Evolutionary conservation across 2,888 invertebrate genomes (phyloP), one percentile per base, ranked within the genome.

Genomic region (Pemphredon lugubris): DNA sequence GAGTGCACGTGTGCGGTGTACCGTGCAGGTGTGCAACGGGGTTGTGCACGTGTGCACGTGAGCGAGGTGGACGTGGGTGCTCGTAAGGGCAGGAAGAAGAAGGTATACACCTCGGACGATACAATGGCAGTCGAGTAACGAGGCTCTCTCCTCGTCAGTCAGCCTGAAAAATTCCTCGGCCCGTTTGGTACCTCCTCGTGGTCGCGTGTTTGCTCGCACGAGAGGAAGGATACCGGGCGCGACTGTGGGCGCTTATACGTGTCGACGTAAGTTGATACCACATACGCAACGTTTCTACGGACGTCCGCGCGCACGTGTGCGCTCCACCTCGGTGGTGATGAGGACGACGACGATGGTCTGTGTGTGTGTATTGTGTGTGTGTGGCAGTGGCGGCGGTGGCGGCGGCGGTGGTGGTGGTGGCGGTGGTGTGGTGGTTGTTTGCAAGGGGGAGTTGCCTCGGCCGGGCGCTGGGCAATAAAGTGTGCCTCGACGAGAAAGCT

Each of bases 401-500:
- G n/a, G n/a, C n/a, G n/a, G n/a, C n/a, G n/a, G n/a, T n/a, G n/a
- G n/a, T n/a, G n/a, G n/a, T n/a, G 30, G 30, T 9, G 30, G 30
- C 11, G 34, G 34, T 11, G n/a, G 1, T 7, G 34, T 60, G 69
- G 73, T 63, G 75, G 76, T 74, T 69, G 79, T 76, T 77, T 53
- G 67, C 61, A 64, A 74, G 64, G 58, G 75, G 60, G 65, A 73
- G 81, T 78, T 72, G 75, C 75, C 73, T 79, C 68, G 64, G 21
- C 23, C 39, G 64, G 71, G 44, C 71, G 77, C 79, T 64, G 78
- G 82, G 84, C 87, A 86, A 89, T 88, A 89, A 89, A 88, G 82
- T 87, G 83, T 79, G 71, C 73, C 81, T 58, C 83, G 84, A 88
- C 87, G 86, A 88, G 89, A 87, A 89, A 88, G 87, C 88, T 89